These are phyloP conservation scores for Aplysia californica DNA, from an alignment of 1,140 invertebrate species.

Conservation along the genomic window DNA sequence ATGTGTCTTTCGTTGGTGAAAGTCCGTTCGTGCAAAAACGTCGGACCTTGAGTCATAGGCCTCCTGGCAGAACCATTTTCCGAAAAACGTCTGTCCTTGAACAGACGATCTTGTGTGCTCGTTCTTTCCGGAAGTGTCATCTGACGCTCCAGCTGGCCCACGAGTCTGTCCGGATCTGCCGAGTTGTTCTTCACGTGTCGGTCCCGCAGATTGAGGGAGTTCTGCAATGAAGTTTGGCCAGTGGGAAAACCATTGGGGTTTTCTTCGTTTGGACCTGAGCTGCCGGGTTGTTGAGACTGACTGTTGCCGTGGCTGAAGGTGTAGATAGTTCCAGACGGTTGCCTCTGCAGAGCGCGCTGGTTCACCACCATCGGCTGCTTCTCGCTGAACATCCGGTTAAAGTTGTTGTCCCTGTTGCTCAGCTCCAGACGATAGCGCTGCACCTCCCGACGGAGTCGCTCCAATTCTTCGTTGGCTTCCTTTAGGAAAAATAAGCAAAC, in stretches of 20 bases:
- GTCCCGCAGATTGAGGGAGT: no score
- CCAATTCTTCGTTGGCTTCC: conserved; percentile 55
- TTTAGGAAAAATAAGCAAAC: no score
- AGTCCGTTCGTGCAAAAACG: no score
- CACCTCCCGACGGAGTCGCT: conserved; percentile 56
- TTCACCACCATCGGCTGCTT: conserved; percentile 47
- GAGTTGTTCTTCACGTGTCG: no score
- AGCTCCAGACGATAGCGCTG: conserved; percentile 62
- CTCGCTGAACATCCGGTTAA: conserved; percentile 64
- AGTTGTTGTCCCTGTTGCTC: conserved; percentile 63
- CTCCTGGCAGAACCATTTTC: no score
- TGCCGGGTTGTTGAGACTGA: background rate
- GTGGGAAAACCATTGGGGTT: background rate
- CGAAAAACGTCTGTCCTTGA: no score
- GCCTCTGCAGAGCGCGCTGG: background rate
- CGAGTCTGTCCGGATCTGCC: background rate
- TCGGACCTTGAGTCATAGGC: no score
- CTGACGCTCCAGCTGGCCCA: background rate
- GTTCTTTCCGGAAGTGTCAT: background rate
- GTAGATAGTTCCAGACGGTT: background rate
- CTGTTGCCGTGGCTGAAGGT: background rate
- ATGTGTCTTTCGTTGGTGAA: no score
- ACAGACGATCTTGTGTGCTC: background rate
- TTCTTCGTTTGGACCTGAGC: background rate
- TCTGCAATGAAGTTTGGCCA: no score